These are phyloP conservation scores for Agrotis clavis DNA, from an alignment of 2,888 invertebrate species.

Conservation along the genomic window DNA sequence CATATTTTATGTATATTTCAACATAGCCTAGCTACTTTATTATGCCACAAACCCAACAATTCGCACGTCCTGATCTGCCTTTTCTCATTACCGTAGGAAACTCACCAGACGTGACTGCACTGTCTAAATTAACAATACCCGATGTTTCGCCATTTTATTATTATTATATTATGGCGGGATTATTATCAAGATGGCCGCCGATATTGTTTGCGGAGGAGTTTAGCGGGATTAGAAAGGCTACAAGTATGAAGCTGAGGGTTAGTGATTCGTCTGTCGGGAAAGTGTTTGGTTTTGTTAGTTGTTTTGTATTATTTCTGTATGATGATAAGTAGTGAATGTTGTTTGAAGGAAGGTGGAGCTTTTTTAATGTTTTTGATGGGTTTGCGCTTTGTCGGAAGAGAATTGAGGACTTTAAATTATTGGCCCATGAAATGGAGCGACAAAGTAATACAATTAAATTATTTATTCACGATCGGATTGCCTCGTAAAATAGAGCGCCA, in stretches of 20 bases:
- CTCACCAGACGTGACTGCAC: constrained; percentile 66
- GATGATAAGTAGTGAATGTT: neutral
- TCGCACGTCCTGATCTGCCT: constrained; percentile 65
- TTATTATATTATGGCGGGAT: constrained; percentile 45
- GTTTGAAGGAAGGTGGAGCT: neutral
- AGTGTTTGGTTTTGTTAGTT: constrained; percentile 4
- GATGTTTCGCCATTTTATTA: constrained; percentile 54
- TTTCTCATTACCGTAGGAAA: constrained; percentile 68
- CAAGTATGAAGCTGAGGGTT: constrained; percentile 11
- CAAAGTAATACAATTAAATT: too few species aligned
- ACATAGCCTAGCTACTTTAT: neutral
- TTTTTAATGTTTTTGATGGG: neutral
- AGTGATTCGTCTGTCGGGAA: neutral
- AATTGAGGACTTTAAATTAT: too few species aligned
- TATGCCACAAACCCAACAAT: constrained; percentile 42
- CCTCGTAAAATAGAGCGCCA: too few species aligned
- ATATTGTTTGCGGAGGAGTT: constrained; percentile 42
- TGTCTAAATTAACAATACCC: constrained; percentile 59
- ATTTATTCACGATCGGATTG: too few species aligned
- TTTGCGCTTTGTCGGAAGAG: too few species aligned
- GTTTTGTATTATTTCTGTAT: neutral
- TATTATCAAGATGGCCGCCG: constrained; percentile 33
- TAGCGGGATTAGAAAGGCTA: constrained; percentile 39
- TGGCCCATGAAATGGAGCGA: too few species aligned
- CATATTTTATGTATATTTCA: neutral